These are phyloP conservation scores for Bimastos eiseni DNA, from an alignment of 2,888 invertebrate genomes.

Conservation along the genomic window DNA sequence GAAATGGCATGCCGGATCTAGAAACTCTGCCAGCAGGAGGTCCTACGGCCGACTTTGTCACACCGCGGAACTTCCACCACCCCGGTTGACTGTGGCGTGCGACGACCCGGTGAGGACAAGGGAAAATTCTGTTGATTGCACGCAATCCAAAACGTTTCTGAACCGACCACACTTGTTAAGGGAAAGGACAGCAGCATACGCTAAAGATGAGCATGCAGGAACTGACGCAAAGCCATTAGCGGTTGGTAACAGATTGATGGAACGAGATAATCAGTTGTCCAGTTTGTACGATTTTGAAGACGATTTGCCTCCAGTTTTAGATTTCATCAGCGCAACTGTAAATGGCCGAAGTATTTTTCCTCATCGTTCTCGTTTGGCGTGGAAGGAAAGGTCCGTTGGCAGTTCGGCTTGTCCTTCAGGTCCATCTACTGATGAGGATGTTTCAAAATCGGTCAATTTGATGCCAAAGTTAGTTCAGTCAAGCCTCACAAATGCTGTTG, in stretches of 20 bases:
- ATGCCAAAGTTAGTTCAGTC: not conserved
- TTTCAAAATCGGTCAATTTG: not conserved
- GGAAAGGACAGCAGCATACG: not conserved
- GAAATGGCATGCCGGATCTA: conserved; percentile 8
- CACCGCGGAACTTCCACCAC: not conserved
- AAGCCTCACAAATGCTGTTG: not conserved
- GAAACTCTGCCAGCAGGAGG: conserved; percentile 14
- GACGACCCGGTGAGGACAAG: not conserved
- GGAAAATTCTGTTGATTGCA: not conserved
- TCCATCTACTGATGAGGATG: not conserved
- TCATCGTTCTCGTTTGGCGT: not conserved
- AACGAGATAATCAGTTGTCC: not conserved
- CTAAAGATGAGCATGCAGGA: not conserved
- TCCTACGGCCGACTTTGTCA: not conserved
- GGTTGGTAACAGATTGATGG: not conserved
- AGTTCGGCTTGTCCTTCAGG: not conserved
- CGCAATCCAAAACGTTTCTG: not conserved
- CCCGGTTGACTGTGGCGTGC: not conserved
- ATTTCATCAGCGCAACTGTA: not conserved
- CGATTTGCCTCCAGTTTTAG: not conserved
- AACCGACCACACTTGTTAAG: not conserved
- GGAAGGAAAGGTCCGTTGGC: not conserved
- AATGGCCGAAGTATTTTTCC: conserved; percentile 13
- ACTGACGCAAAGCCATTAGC: not conserved
- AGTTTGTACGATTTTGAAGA: not conserved